Conservation (phyloP, 2,113 vertebrate species). For the Aegithalos caudatus region DNA sequence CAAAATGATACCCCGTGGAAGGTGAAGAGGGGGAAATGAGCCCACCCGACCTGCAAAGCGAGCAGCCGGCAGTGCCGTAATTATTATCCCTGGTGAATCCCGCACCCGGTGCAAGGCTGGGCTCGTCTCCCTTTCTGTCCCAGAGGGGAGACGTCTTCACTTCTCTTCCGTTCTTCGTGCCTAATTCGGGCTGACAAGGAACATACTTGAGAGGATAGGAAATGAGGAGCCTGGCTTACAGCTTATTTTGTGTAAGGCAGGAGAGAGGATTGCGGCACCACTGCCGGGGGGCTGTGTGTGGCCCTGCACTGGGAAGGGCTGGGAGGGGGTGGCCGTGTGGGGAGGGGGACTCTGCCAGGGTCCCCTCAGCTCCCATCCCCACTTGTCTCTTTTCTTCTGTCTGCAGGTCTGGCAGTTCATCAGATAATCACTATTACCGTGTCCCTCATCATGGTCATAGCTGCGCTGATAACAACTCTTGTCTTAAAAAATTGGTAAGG, state of each 20-base stretch:
- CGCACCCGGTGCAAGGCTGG: not conserved
- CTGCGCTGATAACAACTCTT: constrained; percentile 98
- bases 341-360: fast-evolving
- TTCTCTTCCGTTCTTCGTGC: constrained; percentile 57
- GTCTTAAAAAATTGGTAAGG: constrained; percentile 99
- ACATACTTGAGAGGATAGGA: constrained; percentile 53
- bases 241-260: constrained; percentile 24
- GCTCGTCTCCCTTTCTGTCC: constrained; percentile 16
- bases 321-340: not conserved
- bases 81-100: not conserved
- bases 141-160: constrained; percentile 23
- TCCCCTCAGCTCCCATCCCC: not conserved
- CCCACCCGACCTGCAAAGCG: not conserved
- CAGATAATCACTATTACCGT: constrained; percentile 99
- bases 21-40: constrained; percentile 30
- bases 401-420: constrained; percentile 94
- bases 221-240: constrained; percentile 33
- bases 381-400: constrained; percentile 49
- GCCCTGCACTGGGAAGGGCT: fast-evolving
- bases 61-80: not conserved
- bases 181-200: constrained; percentile 63
- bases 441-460: constrained; percentile 99
- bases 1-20: constrained; percentile 35
- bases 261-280: not conserved
- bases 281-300: not conserved